Evolutionary conservation across 2,888 invertebrate species (phyloP).

Genomic region (Panorpa germanica): DNA sequence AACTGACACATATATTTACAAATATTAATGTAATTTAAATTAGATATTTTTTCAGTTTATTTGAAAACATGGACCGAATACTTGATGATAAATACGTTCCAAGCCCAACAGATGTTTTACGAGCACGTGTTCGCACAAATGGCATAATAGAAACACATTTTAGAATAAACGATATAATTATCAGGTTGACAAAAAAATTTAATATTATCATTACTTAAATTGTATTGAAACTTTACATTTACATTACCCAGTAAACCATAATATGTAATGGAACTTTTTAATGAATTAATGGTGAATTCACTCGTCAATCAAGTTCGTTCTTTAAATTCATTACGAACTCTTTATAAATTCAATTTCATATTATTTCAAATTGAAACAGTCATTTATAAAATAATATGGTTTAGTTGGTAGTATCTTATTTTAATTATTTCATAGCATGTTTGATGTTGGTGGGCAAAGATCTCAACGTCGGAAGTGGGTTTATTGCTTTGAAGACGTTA

Average conservation of each 20-base stretch:
- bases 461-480: conserved; percentile 47
- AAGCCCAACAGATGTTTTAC: conserved; percentile 38
- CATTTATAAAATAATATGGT: conserved; percentile 1
- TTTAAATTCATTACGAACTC: conserved; percentile 3
- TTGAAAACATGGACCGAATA: conserved; percentile 45
- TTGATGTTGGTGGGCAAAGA: conserved; percentile 44
- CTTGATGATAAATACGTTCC: conserved; percentile 41
- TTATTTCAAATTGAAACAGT: neutral
- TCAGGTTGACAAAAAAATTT: conserved; percentile 17
- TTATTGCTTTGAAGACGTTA: conserved; percentile 44
- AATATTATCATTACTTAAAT: neutral
- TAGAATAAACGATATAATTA: conserved; percentile 34
- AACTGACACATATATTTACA: conserved; percentile 5
- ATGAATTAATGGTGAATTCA: too few relatives aligned
- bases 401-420: conserved; percentile 4
- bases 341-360: conserved; percentile 5
- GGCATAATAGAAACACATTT: conserved; percentile 47
- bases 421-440: conserved; percentile 27
- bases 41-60: conserved; percentile 27
- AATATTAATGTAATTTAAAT: conserved; percentile 7
- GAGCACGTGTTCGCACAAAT: conserved; percentile 42
- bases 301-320: too few relatives aligned
- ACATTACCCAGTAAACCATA: conserved; percentile 1
- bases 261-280: too few relatives aligned
- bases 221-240: neutral